Base-by-base conservation (phyloP, 2,113 vertebrate genomes). In the Puntigrus tetrazona region DNA sequence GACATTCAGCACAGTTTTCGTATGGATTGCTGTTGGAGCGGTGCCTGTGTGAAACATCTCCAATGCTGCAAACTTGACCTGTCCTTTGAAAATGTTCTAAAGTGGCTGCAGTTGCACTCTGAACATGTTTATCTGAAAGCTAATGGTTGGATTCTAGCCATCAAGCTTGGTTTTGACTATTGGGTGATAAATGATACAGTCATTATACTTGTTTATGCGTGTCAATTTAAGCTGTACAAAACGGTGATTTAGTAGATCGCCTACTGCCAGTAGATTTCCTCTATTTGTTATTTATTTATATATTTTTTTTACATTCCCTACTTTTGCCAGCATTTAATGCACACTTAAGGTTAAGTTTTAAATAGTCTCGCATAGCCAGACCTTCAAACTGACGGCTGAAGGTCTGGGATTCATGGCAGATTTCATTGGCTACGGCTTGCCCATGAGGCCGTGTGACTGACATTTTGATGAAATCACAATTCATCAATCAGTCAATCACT, bases 1-100 rank as follows among this genome's bases (percentile, higher is more conserved):
- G 84, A 85, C 77, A 85, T 45, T n/a, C 67, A 75, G 55, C 81
- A 20, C 36, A 74, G 22, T 78, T 75, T 72, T 74, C 1, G 2
- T 11, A 52, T 77, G 38, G n/a, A 22, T 52, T 22, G 34, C 50
- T 55, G 74, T 50, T 38, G 11, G 36, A 69, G 10, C 25, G 20
- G 27, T 41, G 27, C 31, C 55, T 41, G 27, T 70, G 29, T 61
- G 76, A 36, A 70, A 20, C 36, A 1, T 13, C 69, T 43, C 36
- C 69, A 77, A 20, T 45, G 74, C 63, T 50, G 79, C n/a, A 29
- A 45, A 45, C 18, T 31, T 74, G 41, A 47, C n/a, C 72, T 47
- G 25, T 74, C 25, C 43, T 76, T 41, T n/a, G 7, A 72, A 43
- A 52, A 50, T 50, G 8, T 74, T 75, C 18, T 20, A 43, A 7